Evolutionary conservation across 2,113 vertebrate genomes (phyloP), one percentile per base, ranked within the genome.

Genomic region (Artemisiospiza belli): DNA sequence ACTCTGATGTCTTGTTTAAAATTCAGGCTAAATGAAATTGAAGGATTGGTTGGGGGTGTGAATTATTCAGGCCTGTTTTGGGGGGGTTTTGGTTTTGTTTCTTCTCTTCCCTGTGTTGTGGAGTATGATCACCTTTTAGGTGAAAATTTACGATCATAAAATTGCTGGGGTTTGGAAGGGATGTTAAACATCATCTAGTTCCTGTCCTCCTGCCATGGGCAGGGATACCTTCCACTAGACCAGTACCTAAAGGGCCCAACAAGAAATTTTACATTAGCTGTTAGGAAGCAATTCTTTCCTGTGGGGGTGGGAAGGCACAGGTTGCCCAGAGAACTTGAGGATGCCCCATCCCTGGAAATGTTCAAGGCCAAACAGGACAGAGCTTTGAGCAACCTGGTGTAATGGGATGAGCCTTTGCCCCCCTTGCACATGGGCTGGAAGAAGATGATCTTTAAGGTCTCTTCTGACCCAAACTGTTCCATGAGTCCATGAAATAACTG

Each of bases 31-130:
- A 78, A 28, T 8, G 0, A 57, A 75, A 63, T 15, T 35, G 27
- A 21, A 44, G 15, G 12, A 24, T 23, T 63, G 11, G 4, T 12
- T 2, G 14, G 12, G 41, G 11, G 5, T 3, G 5, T 3, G 28
- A 22, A 25, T 75, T 54, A 25, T 57, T 44, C 20, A 11, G 10
- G 10, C 4, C 7, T 61, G 22, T 0, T 6, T 6, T 58, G 19
- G 1, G 12, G 15, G 9, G 2, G 49, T 11, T 46, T 73, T 33
- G 6, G 15, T 24, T 39, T 30, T 15, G 15, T 24, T 39, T 30
- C 12, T 59, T 76, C 59, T 67, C 5, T 49, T 67, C 66, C 12
- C 21, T 59, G 9, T 63, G 28, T 58, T 37, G 27, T 55, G 39
- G 17, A 63, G 4, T 81, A 47, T 1, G 3, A 20, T 31, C 23